Percentiles rank a stretch among this genome's conserved stretches.
Conservation (phyloP, 1,140 invertebrate genomes). For the Drosophila willistoni region DNA sequence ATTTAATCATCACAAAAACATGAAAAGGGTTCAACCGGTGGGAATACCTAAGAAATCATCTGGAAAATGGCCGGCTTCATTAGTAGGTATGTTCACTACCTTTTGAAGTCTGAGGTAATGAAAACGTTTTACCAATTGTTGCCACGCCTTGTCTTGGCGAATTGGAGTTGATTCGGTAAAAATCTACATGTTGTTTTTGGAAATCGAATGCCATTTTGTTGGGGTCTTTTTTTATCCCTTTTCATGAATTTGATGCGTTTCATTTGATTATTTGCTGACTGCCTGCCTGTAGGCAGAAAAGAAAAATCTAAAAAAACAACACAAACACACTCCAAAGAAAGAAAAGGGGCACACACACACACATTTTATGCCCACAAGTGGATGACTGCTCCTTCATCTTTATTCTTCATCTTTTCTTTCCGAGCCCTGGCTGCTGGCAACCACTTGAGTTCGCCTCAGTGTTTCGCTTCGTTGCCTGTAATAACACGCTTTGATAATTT, state of each 20-base stretch:
- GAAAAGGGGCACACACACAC: neutral
- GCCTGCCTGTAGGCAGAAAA: conserved; percentile 17
- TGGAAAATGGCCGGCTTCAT: conserved; percentile 2
- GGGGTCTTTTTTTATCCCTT: conserved; percentile 58
- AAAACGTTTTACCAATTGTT: neutral
- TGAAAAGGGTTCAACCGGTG: conserved; percentile 12
- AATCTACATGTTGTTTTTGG: conserved; percentile 47
- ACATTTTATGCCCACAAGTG: conserved; percentile 69
- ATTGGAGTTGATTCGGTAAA: no score
- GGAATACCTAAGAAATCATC: conserved; percentile 13
- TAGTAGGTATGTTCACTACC: neutral
- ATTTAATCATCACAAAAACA: neutral
- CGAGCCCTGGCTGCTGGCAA: conserved; percentile 37
- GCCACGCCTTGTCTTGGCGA: neutral
- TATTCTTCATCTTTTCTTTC: conserved; percentile 23
- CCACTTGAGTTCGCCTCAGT: conserved; percentile 57
- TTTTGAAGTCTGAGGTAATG: neutral
- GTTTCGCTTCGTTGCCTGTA: conserved; percentile 71
- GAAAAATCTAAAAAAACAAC: conserved; percentile 49
- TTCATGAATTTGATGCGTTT: conserved; percentile 77
- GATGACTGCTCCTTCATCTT: conserved; percentile 27
- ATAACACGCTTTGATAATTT: conserved; percentile 83
- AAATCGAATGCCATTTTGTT: conserved; percentile 71
- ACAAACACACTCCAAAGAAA: neutral
- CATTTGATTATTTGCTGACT: conserved; percentile 79